phyloP scores from a whole-genome alignment of 2,888 invertebrate genomes.

The Caenorhabditis sp. region DNA sequence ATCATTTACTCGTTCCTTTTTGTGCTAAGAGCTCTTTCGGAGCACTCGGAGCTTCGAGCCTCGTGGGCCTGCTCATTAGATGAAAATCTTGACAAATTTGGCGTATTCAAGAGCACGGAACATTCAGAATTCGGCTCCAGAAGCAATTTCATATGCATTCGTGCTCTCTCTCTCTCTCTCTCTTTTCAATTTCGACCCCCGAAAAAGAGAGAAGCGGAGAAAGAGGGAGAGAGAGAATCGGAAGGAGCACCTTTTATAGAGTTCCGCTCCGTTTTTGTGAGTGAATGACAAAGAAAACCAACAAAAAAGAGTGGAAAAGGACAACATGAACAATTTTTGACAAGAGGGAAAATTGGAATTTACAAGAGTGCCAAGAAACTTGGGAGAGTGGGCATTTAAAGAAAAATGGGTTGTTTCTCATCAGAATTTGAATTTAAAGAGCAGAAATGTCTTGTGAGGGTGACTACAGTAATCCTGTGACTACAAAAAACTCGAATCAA shows the following conservation, averaged over 20 bases:
- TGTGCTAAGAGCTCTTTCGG: not conserved
- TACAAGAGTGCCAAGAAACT: too few species aligned
- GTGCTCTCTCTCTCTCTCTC: not conserved
- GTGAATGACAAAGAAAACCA: not conserved
- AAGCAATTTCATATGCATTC: slow-evolving; percentile 11
- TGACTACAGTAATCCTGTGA: too few species aligned
- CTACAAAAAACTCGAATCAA: too few species aligned
- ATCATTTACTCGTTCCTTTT: slow-evolving; percentile 5
- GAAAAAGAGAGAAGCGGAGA: slow-evolving; percentile 9
- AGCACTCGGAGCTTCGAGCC: not conserved
- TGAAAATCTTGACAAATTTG: slow-evolving; percentile 3
- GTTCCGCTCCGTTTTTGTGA: slow-evolving; percentile 1
- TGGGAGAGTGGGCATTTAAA: too few species aligned
- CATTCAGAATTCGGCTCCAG: not conserved
- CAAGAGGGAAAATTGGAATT: too few species aligned
- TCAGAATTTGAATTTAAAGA: too few species aligned
- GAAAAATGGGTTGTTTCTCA: too few species aligned
- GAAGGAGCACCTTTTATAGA: slow-evolving; percentile 9
- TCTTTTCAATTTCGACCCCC: slow-evolving; percentile 4
- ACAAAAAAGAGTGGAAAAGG: not conserved
- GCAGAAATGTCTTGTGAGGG: too few species aligned
- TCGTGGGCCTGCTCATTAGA: slow-evolving; percentile 2
- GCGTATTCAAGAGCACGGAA: not conserved
- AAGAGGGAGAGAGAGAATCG: not conserved
- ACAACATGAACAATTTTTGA: not conserved